Evolutionary conservation across 2,797 vertebrate genomes (phyloP).

Genomic region (Rhinichthys osculus): DNA sequence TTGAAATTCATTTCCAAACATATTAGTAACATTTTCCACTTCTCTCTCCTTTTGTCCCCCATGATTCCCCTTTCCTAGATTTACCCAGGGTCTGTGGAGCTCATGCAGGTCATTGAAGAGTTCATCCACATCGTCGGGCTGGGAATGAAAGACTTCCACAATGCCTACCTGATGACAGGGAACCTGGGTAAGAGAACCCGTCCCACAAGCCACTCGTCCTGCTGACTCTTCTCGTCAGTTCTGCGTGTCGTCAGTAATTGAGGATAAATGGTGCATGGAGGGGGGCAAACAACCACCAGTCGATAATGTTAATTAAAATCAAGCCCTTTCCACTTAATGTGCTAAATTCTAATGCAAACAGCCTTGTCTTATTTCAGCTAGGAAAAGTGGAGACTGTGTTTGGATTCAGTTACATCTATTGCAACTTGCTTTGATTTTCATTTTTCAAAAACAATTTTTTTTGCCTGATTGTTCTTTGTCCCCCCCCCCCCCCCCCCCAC

Average conservation of each 20-base stretch:
- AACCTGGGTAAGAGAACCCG: slow-evolving; percentile 91
- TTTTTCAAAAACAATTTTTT: background rate
- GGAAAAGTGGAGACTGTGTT: background rate
- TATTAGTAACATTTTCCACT: background rate
- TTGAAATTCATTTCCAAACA: background rate
- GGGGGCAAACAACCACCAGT: slow-evolving; percentile 68
- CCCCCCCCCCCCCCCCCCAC: too few relatives aligned
- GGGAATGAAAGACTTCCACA: slow-evolving; percentile 99
- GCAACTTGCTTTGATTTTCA: background rate
- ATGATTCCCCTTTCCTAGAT: slow-evolving; percentile 77
- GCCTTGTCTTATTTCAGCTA: slow-evolving; percentile 60
- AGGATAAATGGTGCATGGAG: slow-evolving; percentile 71
- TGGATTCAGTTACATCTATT: background rate
- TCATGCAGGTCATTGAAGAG: slow-evolving; percentile 99
- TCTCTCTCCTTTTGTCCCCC: background rate
- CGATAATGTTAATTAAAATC: slow-evolving; percentile 79
- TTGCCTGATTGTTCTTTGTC: background rate
- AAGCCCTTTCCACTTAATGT: slow-evolving; percentile 72
- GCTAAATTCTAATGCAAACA: slow-evolving; percentile 74
- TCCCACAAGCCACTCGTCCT: background rate
- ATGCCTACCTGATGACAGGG: slow-evolving; percentile 98
- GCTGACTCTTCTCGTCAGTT: slow-evolving; percentile 68
- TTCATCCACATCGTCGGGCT: slow-evolving; percentile 99
- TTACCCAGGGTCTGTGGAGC: slow-evolving; percentile 95
- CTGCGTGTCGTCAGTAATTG: slow-evolving; percentile 70